These are phyloP conservation scores for Calycopis cecrops DNA, from an alignment of 1,140 invertebrate species.

Conservation along the genomic window DNA sequence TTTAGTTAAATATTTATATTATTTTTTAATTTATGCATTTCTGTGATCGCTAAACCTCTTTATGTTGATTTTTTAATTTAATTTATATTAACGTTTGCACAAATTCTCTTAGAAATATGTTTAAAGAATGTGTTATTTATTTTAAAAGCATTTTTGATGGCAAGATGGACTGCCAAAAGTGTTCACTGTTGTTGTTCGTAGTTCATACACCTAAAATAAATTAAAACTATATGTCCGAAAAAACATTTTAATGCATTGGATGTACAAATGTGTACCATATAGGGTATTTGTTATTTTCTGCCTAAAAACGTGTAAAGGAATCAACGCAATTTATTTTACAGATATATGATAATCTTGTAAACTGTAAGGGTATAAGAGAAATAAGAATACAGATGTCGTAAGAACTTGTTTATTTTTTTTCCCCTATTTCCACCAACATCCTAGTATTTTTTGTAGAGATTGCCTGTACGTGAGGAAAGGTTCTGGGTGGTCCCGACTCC, in stretches of 20 bases:
- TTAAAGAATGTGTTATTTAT: slow-evolving; percentile 3
- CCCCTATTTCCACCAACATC: slow-evolving; percentile 11
- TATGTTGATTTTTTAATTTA: slow-evolving; percentile 11
- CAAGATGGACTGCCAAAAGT: no score
- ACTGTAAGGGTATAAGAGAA: slow-evolving; percentile 41
- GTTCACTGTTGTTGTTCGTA: no score
- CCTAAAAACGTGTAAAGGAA: slow-evolving; percentile 17
- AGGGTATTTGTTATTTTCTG: slow-evolving; percentile 12
- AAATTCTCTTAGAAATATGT: slow-evolving; percentile 15
- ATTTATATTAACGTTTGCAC: slow-evolving; percentile 14
- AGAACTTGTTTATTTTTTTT: slow-evolving; percentile 37
- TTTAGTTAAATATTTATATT: slow-evolving; percentile 10
- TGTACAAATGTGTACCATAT: slow-evolving; percentile 15
- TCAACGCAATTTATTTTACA: slow-evolving; percentile 22
- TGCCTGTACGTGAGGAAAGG: no score
- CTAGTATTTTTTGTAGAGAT: background rate
- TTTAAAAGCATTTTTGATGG: no score
- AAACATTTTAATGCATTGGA: background rate
- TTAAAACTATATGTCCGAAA: no score
- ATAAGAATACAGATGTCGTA: slow-evolving; percentile 48
- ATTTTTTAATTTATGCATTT: slow-evolving; percentile 58
- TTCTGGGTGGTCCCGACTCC: no score
- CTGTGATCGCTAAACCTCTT: slow-evolving; percentile 47
- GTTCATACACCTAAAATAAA: no score
- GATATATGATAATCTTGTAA: slow-evolving; percentile 36